phyloP scores from a whole-genome alignment of 2,888 invertebrate species.

The Drosophila ustulata region DNA sequence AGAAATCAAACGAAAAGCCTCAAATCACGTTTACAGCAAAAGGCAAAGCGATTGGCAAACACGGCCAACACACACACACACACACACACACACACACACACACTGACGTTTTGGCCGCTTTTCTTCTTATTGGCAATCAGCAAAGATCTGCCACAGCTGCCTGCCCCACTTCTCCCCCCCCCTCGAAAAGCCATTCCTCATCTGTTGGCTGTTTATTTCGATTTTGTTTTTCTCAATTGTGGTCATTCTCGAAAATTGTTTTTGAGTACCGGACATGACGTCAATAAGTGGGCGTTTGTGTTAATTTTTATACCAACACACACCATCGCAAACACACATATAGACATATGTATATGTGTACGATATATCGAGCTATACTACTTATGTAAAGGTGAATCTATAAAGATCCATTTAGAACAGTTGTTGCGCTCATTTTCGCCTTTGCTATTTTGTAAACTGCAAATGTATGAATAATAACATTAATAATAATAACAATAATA shows the following conservation, averaged over 20 bases:
- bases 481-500: slow-evolving; percentile 56
- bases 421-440: slow-evolving; percentile 21
- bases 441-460: slow-evolving; percentile 29
- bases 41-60: slow-evolving; percentile 22
- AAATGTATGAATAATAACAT: slow-evolving; percentile 48
- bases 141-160: slow-evolving; percentile 45
- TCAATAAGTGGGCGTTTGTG: slow-evolving; percentile 85
- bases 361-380: slow-evolving; percentile 15
- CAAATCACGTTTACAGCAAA: slow-evolving; percentile 57
- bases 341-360: slow-evolving; percentile 7
- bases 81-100: slow-evolving; percentile 16
- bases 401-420: slow-evolving; percentile 36
- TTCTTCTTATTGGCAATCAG: slow-evolving; percentile 74
- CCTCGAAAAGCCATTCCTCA: slow-evolving; percentile 46
- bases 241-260: slow-evolving; percentile 81
- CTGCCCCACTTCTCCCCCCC: not conserved
- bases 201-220: slow-evolving; percentile 68
- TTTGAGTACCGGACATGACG: slow-evolving; percentile 84
- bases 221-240: slow-evolving; percentile 81
- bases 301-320: slow-evolving; percentile 74
- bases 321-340: slow-evolving; percentile 31
- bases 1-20: slow-evolving; percentile 29
- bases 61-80: slow-evolving; percentile 10
- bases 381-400: slow-evolving; percentile 49
- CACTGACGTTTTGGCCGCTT: slow-evolving; percentile 27